A percentile compares a stretch with the other conserved stretches of the same genome.
Evolutionary conservation across 2,797 vertebrate species (phyloP).

Genomic region (Arremon aurantiirostris): DNA sequence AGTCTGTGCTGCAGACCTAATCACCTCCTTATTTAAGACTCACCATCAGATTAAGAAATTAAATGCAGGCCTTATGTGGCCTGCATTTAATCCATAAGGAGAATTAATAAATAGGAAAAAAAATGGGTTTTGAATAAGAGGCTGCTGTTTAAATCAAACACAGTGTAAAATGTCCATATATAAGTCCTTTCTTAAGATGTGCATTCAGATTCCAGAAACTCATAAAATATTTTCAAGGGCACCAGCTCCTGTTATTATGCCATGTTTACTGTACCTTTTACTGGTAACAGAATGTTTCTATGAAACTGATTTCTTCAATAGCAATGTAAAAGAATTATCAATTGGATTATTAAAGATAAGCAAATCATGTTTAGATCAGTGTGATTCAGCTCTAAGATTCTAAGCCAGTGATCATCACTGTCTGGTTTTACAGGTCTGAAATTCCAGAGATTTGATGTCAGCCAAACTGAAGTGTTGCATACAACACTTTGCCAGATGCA

Average conservation of each 20-base stretch:
- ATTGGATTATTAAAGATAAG: neutral
- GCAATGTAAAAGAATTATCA: neutral
- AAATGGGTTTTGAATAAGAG: neutral
- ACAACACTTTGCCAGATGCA: neutral
- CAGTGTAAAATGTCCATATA: neutral
- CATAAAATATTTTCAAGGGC: neutral
- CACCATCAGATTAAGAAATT: neutral
- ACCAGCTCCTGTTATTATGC: neutral
- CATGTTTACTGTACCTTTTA: neutral
- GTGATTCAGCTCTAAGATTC: neutral
- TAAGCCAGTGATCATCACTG: fast-evolving
- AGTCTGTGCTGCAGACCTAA: neutral
- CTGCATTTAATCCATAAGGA: neutral
- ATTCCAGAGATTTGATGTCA: neutral
- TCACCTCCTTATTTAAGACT: neutral
- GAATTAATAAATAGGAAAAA: neutral
- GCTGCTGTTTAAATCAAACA: neutral
- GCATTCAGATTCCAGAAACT: neutral
- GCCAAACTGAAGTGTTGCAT: neutral
- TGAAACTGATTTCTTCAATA: neutral
- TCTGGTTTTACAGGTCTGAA: neutral
- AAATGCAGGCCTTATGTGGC: neutral
- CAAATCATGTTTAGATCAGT: neutral
- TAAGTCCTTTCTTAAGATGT: neutral
- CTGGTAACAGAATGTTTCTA: neutral